Evolutionary conservation across 1,140 invertebrate genomes (phyloP), one percentile per base, ranked within the genome.

Genomic region (Dendrolimus punctatus): DNA sequence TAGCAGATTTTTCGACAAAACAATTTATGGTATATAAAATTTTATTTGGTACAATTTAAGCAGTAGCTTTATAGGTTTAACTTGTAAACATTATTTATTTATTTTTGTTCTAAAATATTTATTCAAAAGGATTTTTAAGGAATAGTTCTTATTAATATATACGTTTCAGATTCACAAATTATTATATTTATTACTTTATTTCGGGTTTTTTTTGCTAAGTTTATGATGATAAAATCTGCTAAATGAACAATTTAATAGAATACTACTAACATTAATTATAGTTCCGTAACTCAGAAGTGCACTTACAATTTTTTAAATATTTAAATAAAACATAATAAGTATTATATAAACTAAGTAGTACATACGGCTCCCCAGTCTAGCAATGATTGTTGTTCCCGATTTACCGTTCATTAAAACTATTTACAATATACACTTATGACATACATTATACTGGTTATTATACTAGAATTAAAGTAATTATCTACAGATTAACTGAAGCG

Each of bases 221-320:
- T 45, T 45, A 53, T 43, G 39, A 51, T 8, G 48, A 48, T 40
- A 55, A 6, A 51, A 52, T 55, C 65, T 62, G 57, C 60, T 57
- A 51, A 45, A 53, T 45, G 41, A 51, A 62, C 66, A 64, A 42
- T 62, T 23, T 23, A 23, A 23, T 23, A 23, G 23, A 23, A 23
- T 57, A 67, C 63, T 79, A 73, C 60, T 65, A 66, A 71, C 71
- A 69, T 64, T 71, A 68, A 73, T 68, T 62, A 81, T 85, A 85
- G 82, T 85, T 83, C 82, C 82, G 59, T 85, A 80, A 81, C 58
- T 80, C 74, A 74, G 23, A 85, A 85, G 82, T 85, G 82, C 82
- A 85, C 82, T 85, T 85, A 85, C 73, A 71, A 76, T 76, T 79
- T 74, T 78, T 60, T 36, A 48, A 41, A 77, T 73, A 71, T 75